These are phyloP conservation scores for Scaptomyza reducta DNA, from an alignment of 2,888 invertebrate genomes.

Conservation along the genomic window DNA sequence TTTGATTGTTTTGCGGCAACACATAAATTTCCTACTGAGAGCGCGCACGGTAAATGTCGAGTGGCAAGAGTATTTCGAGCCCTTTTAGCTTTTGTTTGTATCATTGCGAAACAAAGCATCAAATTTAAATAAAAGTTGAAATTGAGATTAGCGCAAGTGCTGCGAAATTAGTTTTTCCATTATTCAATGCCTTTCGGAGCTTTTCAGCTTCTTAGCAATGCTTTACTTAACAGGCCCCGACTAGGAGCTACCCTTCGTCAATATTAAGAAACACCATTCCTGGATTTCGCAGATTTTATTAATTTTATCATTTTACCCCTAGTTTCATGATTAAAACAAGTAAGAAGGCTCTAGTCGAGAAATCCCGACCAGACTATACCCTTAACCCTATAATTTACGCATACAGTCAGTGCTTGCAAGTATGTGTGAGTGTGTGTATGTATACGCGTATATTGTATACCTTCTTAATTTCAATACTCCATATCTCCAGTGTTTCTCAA, in stretches of 20 bases:
- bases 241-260: neutral
- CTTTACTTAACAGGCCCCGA: neutral
- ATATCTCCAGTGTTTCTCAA: too few species aligned
- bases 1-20: conserved; percentile 77
- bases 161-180: conserved; percentile 67
- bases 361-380: too few species aligned
- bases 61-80: conserved; percentile 22
- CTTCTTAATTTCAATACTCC: too few species aligned
- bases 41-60: conserved; percentile 5
- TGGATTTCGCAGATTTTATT: too few species aligned
- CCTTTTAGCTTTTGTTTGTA: conserved; percentile 49
- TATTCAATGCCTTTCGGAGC: conserved; percentile 39
- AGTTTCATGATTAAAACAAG: too few species aligned
- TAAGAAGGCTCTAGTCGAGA: too few species aligned
- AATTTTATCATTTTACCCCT: too few species aligned
- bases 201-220: conserved; percentile 2
- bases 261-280: too few species aligned
- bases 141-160: conserved; percentile 70
- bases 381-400: too few species aligned
- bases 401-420: too few species aligned
- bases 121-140: conserved; percentile 74
- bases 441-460: too few species aligned
- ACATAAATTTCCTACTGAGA: conserved; percentile 63
- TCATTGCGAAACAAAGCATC: conserved; percentile 61
- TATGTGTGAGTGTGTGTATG: too few species aligned